Evolutionary conservation across 2,113 vertebrate genomes (phyloP), one percentile per base, ranked within the genome.

Genomic region (Chitala chitala): DNA sequence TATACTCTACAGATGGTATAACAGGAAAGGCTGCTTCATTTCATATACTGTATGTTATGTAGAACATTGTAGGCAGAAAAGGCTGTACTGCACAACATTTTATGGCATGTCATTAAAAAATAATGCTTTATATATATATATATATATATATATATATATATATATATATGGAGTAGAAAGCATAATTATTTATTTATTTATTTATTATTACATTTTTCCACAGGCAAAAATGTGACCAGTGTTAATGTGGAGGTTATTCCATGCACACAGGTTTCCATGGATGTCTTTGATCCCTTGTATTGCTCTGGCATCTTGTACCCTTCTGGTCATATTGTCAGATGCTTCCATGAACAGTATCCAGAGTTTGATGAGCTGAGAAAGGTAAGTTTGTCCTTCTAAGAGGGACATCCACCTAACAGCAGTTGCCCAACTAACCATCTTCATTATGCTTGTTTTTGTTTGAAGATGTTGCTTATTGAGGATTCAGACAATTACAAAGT

Each of bases 381-480:
- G 81, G 90, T 90, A 77, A 66, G 12, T 10, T 51, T 15, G 51
- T 24, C 51, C 33, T 38, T 46, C 13, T 24, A 64, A 24, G 17
- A 36, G 9, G 31, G n/a, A 63, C 48, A 36, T 53, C 26, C 42
- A 71, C 38, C 38, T 9, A 36, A 15, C 5, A n/a, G 9, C 15
- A 36, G 36, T n/a, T 59, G 24, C 12, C 3, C 70, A 17, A 5
- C 24, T 33, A 24, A 3, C 1, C 1, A 17, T 56, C 31, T 33
- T 9, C 48, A n/a, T 24, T 20, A 22, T 33, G 58, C 75, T 71
- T 78, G 33, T 81, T 69, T 8, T 82, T 59, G 69, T 63, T 79
- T 17, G 48, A 84, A 96, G 95, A 88, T 95, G 84, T 88, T 99
- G 74, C 89, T 93, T 77, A 76, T 94, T 6, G 92, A 96, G 81